phyloP scores from a whole-genome alignment of 2,113 vertebrate species.

The Monarcha castaneiventris region DNA sequence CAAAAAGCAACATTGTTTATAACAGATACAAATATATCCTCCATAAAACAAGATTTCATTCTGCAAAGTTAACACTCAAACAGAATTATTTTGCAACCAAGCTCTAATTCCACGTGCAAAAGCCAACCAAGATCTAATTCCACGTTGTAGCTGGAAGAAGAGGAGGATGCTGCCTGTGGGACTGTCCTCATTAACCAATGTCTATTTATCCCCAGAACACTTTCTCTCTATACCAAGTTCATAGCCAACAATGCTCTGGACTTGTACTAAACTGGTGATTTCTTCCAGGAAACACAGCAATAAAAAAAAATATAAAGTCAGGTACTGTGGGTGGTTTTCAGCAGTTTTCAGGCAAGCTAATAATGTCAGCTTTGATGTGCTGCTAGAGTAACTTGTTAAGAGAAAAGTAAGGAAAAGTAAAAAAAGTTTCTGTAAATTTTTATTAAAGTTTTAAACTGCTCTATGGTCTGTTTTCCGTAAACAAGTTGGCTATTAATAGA shows the following conservation, averaged over 20 bases:
- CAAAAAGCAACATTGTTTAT: neutral
- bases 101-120: neutral
- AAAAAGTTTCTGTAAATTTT: neutral
- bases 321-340: neutral
- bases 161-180: neutral
- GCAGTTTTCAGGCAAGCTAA: neutral
- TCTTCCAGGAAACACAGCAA: neutral
- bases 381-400: neutral
- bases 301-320: neutral
- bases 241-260: neutral
- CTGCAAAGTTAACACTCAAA: neutral
- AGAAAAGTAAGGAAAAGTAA: neutral
- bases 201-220: neutral
- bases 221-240: neutral
- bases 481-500: neutral
- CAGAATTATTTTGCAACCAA: neutral
- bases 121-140: neutral
- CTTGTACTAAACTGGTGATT: neutral
- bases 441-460: neutral
- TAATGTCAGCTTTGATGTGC: neutral
- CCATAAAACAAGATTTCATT: neutral
- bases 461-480: neutral
- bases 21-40: neutral
- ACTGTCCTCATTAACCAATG: neutral
- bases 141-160: rapidly evolving